These are phyloP conservation scores for Thripadectes ignobilis DNA, from an alignment of 2,797 vertebrate genomes.

Conservation along the genomic window DNA sequence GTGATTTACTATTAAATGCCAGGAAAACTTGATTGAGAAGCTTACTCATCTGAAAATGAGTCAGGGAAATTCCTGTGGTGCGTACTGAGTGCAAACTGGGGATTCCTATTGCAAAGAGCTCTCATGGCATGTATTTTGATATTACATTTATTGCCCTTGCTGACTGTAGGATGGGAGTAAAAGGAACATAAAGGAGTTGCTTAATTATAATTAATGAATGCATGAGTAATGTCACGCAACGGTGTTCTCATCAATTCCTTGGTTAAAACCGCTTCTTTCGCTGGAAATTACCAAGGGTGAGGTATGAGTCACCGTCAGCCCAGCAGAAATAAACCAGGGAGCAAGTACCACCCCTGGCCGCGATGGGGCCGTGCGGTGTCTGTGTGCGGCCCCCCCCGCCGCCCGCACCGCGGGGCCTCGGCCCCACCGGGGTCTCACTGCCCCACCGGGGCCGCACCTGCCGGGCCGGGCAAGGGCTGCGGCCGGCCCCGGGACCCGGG, in stretches of 20 bases:
- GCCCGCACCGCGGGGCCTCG: too few species aligned
- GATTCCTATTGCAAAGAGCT: neutral
- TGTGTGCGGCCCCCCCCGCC: accelerated
- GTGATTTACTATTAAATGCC: neutral
- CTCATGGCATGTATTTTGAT: neutral
- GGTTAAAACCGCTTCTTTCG: neutral
- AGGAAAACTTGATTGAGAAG: neutral
- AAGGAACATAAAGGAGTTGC: neutral
- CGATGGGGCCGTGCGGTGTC: accelerated
- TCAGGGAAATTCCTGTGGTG: neutral
- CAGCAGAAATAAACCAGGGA: neutral
- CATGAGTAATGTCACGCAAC: neutral
- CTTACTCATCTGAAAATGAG: neutral
- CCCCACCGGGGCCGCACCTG: neutral
- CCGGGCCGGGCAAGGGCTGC: neutral
- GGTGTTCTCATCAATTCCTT: neutral
- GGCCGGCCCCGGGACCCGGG: neutral
- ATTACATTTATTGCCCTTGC: neutral
- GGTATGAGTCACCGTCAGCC: neutral
- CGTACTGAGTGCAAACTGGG: neutral
- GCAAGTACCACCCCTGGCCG: neutral
- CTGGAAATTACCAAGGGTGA: neutral
- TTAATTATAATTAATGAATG: neutral
- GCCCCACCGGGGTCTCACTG: too few species aligned
- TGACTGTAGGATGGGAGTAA: neutral